Percentiles rank a stretch among this genome's conserved stretches.
Evolutionary conservation across 2,113 vertebrate genomes (phyloP).

Genomic region (Parotia lawesii): DNA sequence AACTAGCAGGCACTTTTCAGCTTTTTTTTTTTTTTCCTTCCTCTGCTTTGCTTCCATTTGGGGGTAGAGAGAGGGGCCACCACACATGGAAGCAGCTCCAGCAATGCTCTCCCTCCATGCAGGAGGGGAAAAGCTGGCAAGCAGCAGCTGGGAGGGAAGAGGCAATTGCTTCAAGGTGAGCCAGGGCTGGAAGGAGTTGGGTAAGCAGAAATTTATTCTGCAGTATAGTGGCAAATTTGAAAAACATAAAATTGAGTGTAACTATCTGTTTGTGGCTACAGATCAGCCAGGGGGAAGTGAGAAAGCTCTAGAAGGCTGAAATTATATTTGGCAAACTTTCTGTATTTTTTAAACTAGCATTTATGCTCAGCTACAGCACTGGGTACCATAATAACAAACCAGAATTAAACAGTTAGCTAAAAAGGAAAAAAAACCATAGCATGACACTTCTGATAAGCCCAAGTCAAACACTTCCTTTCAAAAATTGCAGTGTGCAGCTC

Average conservation of each 20-base stretch:
- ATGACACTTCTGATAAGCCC: neutral
- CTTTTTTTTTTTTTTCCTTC: neutral
- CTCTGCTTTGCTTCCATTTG: neutral
- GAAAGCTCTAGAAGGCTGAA: neutral
- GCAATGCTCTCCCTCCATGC: neutral
- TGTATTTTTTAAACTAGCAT: neutral
- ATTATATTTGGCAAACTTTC: neutral
- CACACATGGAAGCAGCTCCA: fast-evolving
- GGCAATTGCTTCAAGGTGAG: neutral
- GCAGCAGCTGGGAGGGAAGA: neutral
- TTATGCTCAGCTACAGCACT: neutral
- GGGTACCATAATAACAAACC: neutral
- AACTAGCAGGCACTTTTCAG: neutral
- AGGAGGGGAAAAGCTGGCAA: neutral
- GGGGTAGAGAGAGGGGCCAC: neutral
- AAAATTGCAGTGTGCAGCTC: neutral
- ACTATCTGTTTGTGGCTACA: neutral
- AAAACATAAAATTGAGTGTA: neutral
- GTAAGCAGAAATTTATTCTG: neutral
- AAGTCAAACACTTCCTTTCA: neutral
- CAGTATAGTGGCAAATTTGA: neutral
- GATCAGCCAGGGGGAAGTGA: neutral
- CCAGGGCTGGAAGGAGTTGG: neutral
- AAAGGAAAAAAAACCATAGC: neutral
- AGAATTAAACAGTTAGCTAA: neutral